phyloP scores from a whole-genome alignment of 2,113 vertebrate species.

The Ivindomyrus marchei region DNA sequence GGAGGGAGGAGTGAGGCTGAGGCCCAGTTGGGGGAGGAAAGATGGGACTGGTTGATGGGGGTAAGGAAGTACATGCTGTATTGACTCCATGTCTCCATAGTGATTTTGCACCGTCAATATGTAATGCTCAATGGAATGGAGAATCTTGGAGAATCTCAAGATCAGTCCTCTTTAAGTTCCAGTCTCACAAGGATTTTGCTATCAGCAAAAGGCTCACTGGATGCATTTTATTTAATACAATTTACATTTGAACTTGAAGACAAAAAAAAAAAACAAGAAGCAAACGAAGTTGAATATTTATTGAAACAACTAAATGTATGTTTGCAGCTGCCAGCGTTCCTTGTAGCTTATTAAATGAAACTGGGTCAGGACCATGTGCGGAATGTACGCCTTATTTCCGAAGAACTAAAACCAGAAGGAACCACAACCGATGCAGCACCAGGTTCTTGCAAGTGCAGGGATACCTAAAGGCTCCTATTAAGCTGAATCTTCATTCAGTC shows the following conservation, averaged over 20 bases:
- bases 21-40: not conserved
- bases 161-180: not conserved
- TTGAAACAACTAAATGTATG: not conserved
- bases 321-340: not conserved
- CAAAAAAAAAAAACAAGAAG: not conserved
- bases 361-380: too few relatives aligned
- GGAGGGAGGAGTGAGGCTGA: not conserved
- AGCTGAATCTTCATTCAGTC: not conserved
- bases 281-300: not conserved
- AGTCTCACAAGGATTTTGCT: not conserved
- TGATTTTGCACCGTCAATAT: not conserved
- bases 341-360: not conserved
- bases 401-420: not conserved
- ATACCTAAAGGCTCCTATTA: not conserved
- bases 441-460: not conserved
- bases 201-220: not conserved
- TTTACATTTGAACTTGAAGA: not conserved
- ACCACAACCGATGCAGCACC: not conserved
- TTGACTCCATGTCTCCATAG: not conserved
- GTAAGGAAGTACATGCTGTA: not conserved
- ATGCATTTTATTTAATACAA: not conserved
- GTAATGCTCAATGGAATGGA: not conserved
- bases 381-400: not conserved
- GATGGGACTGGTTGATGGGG: not conserved
- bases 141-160: not conserved